These are phyloP conservation scores for Progne subis DNA, from an alignment of 2,113 vertebrate genomes.

Conservation along the genomic window DNA sequence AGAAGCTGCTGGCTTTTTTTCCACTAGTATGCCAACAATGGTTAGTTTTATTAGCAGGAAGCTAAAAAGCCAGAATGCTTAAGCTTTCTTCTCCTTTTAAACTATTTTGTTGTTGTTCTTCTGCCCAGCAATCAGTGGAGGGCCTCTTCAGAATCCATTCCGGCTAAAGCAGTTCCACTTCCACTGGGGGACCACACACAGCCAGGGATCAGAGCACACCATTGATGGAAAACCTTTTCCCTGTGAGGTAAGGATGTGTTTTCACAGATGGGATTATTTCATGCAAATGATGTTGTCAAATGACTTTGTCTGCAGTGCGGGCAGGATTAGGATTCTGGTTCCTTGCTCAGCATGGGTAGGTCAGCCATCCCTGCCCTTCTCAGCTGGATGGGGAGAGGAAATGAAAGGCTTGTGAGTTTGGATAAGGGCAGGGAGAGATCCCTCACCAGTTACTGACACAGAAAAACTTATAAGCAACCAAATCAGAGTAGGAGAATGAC, in stretches of 20 bases:
- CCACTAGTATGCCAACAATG: not conserved
- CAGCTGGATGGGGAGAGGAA: not conserved
- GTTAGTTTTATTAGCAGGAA: not conserved
- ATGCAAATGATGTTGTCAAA: not conserved
- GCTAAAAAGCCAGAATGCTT: not conserved
- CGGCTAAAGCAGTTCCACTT: constrained; percentile 96
- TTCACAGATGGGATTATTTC: not conserved
- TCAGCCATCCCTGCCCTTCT: not conserved
- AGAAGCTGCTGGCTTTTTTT: not conserved
- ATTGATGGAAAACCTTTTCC: constrained; percentile 86
- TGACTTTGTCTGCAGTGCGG: not conserved
- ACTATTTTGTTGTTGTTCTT: not conserved
- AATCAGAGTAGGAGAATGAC: not conserved
- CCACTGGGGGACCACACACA: constrained; percentile 90
- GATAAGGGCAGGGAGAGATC: not conserved
- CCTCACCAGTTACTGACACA: not conserved
- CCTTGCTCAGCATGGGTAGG: not conserved
- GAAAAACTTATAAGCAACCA: not conserved
- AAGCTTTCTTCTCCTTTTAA: not conserved
- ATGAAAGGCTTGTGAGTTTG: rapidly evolving
- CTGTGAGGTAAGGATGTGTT: constrained; percentile 81
- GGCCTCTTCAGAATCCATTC: constrained; percentile 88
- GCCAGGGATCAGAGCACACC: constrained; percentile 90
- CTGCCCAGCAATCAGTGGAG: constrained; percentile 84
- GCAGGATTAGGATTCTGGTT: not conserved